Evolutionary conservation across 1,140 invertebrate species (phyloP), one percentile per base, ranked within the genome.

Genomic region (Lepidurus packardi): DNA sequence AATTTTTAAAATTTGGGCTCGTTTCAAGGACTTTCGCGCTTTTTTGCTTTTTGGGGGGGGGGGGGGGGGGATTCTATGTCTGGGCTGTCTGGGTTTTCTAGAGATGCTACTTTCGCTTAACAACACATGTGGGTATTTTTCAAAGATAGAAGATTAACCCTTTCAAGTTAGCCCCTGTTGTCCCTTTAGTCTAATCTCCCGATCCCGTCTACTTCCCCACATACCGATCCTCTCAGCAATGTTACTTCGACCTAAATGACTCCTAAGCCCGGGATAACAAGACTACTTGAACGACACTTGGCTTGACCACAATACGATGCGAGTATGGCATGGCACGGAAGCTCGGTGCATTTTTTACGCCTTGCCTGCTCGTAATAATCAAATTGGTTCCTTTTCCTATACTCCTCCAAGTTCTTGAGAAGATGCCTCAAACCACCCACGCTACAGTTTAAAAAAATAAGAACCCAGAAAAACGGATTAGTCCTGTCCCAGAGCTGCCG

Each of bases 221-320:
- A 65, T 65, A 65, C 53, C 53, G 34, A 34, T 47, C 45, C 16
- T 47, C 45, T 65, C 53, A 65, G 21, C 53, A 65, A 65, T 65
- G 16, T 65, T n/a, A 65, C 53, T 21, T 21, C 53, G 53, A 21
- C 53, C 53, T n/a, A 65, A 13, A 65, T 16, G 53, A 1, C n/a
- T 65, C 16, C 21, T 16, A 13, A 65, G 53, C 53, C 16, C 21
- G 53, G 53, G 53, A 65, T 65, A 65, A 65, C 53, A 65, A 65
- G 53, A 13, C 16, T 65, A 13, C 21, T 65, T 65, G 16, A 65
- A 65, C 21, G 53, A 65, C 13, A 65, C 34, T 34, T 34, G 34
- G 34, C 34, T 34, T 34, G 34, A 34, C 34, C 34, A 34, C 34
- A 34, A 34, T 34, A 34, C 34, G 34, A 34, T 34, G 4, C 34